Evolutionary conservation across 2,888 invertebrate genomes (phyloP).

Genomic region (Acholoe squamosa): DNA sequence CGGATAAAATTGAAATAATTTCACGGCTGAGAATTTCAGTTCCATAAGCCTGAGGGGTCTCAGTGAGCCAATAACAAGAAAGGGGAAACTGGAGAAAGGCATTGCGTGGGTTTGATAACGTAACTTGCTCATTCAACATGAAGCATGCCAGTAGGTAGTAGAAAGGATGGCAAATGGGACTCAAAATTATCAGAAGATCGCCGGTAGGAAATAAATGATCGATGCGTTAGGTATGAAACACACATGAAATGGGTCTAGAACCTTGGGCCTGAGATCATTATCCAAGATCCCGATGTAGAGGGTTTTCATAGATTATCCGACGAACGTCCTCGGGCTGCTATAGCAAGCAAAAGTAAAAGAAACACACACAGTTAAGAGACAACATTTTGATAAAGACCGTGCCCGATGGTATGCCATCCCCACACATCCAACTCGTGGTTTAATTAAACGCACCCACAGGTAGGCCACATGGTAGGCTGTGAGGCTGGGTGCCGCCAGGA

Average conservation of each 20-base stretch:
- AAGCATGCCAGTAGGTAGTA: slow-evolving; percentile 22
- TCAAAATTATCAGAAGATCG: background rate
- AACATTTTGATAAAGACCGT: background rate
- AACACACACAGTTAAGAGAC: background rate
- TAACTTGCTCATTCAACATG: slow-evolving; percentile 33
- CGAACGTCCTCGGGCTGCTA: background rate
- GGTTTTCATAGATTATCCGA: background rate
- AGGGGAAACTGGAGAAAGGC: slow-evolving; percentile 19
- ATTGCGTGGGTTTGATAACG: slow-evolving; percentile 9
- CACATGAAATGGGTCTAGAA: background rate
- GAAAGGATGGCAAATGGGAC: background rate
- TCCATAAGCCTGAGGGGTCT: slow-evolving; percentile 7
- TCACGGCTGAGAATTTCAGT: background rate
- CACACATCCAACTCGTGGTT: slow-evolving; percentile 33
- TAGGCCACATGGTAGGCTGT: background rate
- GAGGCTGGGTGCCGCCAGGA: background rate
- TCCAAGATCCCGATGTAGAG: background rate
- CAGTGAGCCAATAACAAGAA: background rate
- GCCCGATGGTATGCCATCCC: background rate
- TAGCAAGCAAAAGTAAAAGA: slow-evolving; percentile 6
- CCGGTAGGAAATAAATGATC: background rate
- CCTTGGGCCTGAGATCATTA: background rate
- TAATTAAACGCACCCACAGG: slow-evolving; percentile 19
- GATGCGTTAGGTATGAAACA: background rate
- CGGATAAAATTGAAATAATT: slow-evolving; percentile 2